phyloP scores from a whole-genome alignment of 2,797 vertebrate genomes.

The Phyllotis vaccarum region DNA sequence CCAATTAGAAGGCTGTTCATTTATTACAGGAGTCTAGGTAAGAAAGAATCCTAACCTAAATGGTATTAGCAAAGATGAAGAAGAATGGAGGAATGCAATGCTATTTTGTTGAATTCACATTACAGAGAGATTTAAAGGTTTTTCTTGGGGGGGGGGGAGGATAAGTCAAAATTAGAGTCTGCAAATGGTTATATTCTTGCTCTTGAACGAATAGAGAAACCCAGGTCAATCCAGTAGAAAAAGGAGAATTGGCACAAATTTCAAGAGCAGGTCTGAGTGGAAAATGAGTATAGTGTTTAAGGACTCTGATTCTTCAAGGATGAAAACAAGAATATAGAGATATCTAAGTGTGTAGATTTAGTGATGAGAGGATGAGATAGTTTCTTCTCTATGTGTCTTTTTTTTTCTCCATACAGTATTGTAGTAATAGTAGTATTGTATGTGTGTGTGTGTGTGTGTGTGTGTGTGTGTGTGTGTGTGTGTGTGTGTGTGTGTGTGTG shows the following conservation, averaged over 20 bases:
- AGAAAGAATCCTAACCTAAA: slow-evolving; percentile 16
- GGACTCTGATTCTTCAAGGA: background rate
- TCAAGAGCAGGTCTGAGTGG: slow-evolving; percentile 6
- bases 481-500: too few relatives aligned
- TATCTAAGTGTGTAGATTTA: slow-evolving; percentile 34
- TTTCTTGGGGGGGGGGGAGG: too few relatives aligned
- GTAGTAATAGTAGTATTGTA: background rate
- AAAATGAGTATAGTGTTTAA: background rate
- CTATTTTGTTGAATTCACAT: too few relatives aligned
- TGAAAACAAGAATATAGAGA: slow-evolving; percentile 41
- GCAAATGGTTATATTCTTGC: background rate
- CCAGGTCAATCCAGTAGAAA: slow-evolving; percentile 34
- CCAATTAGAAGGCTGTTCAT: background rate
- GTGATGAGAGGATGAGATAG: slow-evolving; percentile 17
- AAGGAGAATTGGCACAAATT: background rate
- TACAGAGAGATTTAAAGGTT: background rate
- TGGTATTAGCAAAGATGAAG: slow-evolving; percentile 55
- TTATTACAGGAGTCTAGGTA: background rate
- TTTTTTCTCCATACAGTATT: slow-evolving; percentile 39
- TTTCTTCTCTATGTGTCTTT: slow-evolving; percentile 22
- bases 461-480: too few relatives aligned
- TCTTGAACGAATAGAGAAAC: slow-evolving; percentile 22
- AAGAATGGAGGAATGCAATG: slow-evolving; percentile 15
- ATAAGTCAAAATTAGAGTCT: slow-evolving; percentile 52
- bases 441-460: background rate